These are phyloP conservation scores for Rhynchophorus ferrugineus DNA, from an alignment of 1,140 invertebrate species.

Conservation along the genomic window DNA sequence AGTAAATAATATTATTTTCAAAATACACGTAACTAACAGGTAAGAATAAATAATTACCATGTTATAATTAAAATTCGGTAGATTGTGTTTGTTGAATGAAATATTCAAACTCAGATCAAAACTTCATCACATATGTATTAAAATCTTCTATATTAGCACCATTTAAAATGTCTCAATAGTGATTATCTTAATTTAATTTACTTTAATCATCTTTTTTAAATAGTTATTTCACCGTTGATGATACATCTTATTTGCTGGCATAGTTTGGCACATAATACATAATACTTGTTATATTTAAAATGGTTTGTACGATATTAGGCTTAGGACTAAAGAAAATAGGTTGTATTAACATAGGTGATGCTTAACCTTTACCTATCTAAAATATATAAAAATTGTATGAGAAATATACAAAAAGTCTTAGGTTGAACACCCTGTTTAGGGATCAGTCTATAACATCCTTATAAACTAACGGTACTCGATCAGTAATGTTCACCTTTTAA, in stretches of 20 bases:
- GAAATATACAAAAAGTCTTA: constrained; percentile 13
- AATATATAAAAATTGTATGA: constrained; percentile 6
- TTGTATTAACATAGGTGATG: not conserved
- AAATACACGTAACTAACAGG: no score
- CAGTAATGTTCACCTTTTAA: not conserved
- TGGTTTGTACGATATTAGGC: not conserved
- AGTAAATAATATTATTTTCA: no score
- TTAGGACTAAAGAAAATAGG: constrained; percentile 3
- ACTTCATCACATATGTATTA: no score
- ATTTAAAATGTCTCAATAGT: no score
- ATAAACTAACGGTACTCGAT: not conserved
- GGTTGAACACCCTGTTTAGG: constrained; percentile 10
- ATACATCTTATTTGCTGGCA: constrained; percentile 6
- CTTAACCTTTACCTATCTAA: constrained; percentile 3
- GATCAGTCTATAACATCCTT: constrained; percentile 12
- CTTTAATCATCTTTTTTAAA: not conserved
- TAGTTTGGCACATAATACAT: constrained; percentile 4
- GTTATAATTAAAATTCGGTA: no score
- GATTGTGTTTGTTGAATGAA: no score
- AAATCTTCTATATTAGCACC: no score
- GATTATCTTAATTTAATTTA: no score
- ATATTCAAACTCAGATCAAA: no score
- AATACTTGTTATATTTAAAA: not conserved
- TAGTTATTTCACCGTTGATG: constrained; percentile 6
- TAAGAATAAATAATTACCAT: no score